phyloP scores from a whole-genome alignment of 2,888 invertebrate species.

The Leucania comma region DNA sequence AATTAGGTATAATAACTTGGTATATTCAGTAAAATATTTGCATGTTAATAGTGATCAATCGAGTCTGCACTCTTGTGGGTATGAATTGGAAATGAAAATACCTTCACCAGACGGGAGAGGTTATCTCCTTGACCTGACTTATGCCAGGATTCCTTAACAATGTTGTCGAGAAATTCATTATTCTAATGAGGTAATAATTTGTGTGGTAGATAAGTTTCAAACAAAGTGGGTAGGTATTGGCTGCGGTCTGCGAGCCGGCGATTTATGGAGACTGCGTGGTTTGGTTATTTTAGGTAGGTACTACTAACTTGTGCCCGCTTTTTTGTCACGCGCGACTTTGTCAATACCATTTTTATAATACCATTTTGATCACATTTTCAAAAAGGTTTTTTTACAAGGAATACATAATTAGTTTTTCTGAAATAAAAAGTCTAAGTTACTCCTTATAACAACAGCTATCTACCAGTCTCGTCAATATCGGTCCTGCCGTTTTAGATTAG shows the following conservation, averaged over 20 bases:
- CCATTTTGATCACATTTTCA: no score
- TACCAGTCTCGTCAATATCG: no score
- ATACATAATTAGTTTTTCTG: no score
- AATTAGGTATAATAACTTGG: not conserved
- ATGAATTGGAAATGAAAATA: constrained; percentile 36
- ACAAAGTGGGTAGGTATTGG: constrained; percentile 19
- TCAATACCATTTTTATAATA: no score
- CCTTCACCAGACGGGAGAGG: constrained; percentile 46
- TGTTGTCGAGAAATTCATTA: constrained; percentile 49
- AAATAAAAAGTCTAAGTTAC: not conserved
- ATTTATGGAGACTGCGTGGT: constrained; percentile 13
- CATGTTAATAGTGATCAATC: constrained; percentile 54
- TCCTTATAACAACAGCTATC: no score
- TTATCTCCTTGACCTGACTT: constrained; percentile 58
- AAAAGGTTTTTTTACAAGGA: no score
- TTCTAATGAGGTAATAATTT: constrained; percentile 55
- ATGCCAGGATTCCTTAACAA: constrained; percentile 38
- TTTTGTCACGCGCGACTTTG: no score
- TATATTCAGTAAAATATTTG: constrained; percentile 48
- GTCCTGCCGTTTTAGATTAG: no score
- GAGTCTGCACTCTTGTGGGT: constrained; percentile 30
- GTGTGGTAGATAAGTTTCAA: constrained; percentile 25
- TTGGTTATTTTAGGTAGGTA: not conserved
- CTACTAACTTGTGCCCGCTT: no score
- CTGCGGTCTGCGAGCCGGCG: constrained; percentile 12